Evolutionary conservation across 2,888 invertebrate species (phyloP).

Genomic region (Pyrrhosoma nymphula): DNA sequence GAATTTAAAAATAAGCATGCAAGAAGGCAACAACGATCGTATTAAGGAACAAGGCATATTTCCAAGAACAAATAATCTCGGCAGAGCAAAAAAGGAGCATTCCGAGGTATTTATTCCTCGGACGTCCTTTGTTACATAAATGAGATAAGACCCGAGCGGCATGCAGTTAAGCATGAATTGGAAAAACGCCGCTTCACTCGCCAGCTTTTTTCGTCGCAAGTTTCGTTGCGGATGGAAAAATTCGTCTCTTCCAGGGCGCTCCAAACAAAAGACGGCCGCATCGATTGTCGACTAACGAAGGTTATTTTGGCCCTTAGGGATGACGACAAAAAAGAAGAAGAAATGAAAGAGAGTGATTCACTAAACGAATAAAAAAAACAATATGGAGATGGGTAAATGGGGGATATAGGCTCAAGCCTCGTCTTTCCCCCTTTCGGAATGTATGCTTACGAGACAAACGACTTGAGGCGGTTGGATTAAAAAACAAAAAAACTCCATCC

Average conservation of each 20-base stretch:
- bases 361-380: neutral
- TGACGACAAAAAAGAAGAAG: neutral
- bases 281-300: neutral
- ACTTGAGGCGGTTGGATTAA: neutral
- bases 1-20: too few species aligned
- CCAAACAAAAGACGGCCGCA: neutral
- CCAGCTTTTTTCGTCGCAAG: neutral
- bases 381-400: neutral
- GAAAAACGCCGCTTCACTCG: neutral
- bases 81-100: too few species aligned
- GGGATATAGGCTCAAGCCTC: neutral
- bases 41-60: too few species aligned
- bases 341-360: neutral
- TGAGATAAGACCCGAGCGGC: neutral
- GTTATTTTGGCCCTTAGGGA: constrained; percentile 1
- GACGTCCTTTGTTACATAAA: neutral
- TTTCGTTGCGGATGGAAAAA: neutral
- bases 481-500: neutral
- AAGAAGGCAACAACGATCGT: too few species aligned
- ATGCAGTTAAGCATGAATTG: neutral
- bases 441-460: neutral
- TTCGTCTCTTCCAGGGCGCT: neutral
- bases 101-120: neutral
- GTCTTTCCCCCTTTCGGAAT: neutral
- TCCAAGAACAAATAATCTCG: too few species aligned